These are phyloP conservation scores for Porites cylindrica DNA, from an alignment of 92 coral and sea anemone species.

Conservation along the genomic window DNA sequence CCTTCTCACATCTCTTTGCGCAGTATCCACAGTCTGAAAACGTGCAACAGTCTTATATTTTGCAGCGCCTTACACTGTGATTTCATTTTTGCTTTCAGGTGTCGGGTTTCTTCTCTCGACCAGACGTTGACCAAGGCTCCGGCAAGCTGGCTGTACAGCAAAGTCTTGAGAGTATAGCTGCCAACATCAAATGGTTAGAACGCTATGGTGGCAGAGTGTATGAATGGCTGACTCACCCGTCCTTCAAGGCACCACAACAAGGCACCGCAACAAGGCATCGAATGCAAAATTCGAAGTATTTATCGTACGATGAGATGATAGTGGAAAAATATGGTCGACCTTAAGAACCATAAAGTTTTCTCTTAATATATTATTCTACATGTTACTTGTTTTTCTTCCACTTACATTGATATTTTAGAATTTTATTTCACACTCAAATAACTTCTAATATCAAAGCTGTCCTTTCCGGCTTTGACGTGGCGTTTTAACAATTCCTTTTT, in stretches of 20 bases:
- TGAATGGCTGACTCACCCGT: conserved; percentile 48
- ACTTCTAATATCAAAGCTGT: no score
- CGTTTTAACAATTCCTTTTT: no score
- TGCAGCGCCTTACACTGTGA: background rate
- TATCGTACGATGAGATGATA: conserved; percentile 2
- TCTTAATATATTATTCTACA: background rate
- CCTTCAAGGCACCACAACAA: no score
- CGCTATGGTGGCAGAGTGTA: conserved; percentile 27
- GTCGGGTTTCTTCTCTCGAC: conserved; percentile 42
- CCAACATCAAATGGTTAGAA: conserved; percentile 78
- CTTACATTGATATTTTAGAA: no score
- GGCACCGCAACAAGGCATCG: no score
- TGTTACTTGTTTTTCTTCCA: background rate
- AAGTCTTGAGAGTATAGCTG: conserved; percentile 73
- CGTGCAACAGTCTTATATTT: no score
- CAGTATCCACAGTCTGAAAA: no score
- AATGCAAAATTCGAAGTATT: background rate
- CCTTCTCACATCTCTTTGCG: no score
- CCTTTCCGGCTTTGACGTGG: no score
- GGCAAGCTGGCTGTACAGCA: conserved; percentile 74
- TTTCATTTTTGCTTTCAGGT: conserved; percentile 51
- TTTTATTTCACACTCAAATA: no score
- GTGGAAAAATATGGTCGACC: conserved; percentile 37
- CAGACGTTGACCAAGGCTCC: conserved; percentile 45
- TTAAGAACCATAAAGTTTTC: background rate